Conservation (phyloP, 2,797 vertebrate genomes). For the Nyctibius grandis region DNA sequence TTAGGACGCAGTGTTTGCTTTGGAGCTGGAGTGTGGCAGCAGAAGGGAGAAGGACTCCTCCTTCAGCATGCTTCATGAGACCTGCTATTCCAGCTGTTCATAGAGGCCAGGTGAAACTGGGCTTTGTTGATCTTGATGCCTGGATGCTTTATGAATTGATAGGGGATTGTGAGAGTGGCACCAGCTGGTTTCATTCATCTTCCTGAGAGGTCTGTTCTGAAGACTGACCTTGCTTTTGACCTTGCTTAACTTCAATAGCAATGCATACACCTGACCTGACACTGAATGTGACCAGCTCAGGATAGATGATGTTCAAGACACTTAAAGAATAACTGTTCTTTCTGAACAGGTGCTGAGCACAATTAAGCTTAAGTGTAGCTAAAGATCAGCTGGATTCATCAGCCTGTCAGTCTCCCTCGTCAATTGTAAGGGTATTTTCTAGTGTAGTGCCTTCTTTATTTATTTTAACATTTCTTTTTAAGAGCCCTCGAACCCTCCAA, state of each 20-base stretch:
- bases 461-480: neutral
- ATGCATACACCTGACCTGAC: neutral
- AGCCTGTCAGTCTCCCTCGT: neutral
- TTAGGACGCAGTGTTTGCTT: neutral
- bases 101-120: fast-evolving
- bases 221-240: neutral
- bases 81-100: neutral
- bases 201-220: neutral
- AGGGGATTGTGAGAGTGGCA: neutral
- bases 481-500: neutral
- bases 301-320: neutral
- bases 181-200: neutral
- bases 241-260: neutral
- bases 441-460: neutral
- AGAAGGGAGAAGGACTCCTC: neutral
- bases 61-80: neutral
- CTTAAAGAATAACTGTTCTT: neutral
- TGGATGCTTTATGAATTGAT: neutral
- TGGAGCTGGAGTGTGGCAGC: neutral
- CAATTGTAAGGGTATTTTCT: neutral
- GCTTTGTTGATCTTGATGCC: neutral
- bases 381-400: neutral
- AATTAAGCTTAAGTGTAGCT: neutral
- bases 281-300: neutral
- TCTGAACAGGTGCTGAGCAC: neutral